A percentile compares a stretch with the other conserved stretches of the same genome.
Conservation (phyloP, 2,797 vertebrate genomes). For the Tokudaia tokunoshimensis region DNA sequence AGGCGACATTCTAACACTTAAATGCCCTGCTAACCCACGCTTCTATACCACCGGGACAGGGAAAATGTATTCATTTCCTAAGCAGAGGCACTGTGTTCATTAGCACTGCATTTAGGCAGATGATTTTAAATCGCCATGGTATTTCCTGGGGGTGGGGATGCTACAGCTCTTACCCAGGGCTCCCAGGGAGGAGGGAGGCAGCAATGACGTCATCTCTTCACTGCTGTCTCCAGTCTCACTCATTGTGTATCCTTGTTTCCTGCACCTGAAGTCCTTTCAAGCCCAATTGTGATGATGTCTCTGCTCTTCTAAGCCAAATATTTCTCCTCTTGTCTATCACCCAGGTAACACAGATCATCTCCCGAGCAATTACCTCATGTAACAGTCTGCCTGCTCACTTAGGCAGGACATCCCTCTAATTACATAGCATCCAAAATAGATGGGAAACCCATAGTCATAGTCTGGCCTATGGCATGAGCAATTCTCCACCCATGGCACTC, state of each 20-base stretch:
- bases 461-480: neutral
- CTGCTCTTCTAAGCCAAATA: neutral
- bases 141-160: neutral
- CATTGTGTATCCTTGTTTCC: neutral
- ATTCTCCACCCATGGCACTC: neutral
- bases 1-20: neutral
- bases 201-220: neutral
- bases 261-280: neutral
- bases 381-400: neutral
- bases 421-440: conserved; percentile 19
- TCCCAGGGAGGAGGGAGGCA: neutral
- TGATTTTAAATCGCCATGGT: neutral
- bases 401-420: neutral
- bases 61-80: conserved; percentile 36
- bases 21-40: neutral
- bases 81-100: neutral
- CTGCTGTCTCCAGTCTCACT: neutral
- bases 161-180: neutral
- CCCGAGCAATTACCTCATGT: neutral
- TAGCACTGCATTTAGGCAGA: neutral
- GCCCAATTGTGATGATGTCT: neutral
- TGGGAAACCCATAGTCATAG: neutral
- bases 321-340: neutral
- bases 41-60: neutral
- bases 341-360: neutral